phyloP scores from a whole-genome alignment of 2,888 invertebrate genomes.

The Chelonus formosanus region DNA sequence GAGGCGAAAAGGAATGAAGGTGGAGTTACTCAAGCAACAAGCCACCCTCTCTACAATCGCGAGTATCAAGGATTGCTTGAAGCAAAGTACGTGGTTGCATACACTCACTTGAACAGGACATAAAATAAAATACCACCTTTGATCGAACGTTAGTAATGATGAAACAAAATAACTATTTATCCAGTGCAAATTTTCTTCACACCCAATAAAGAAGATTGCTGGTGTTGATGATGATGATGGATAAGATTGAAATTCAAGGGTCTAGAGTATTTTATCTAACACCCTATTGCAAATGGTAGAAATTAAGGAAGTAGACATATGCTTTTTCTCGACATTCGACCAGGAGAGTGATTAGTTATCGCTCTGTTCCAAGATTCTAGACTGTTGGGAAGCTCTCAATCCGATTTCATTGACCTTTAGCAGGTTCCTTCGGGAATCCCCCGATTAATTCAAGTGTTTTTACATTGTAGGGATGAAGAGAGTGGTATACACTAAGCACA shows the following conservation, averaged over 20 bases:
- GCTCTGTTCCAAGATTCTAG: constrained; percentile 3
- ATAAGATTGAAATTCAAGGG: constrained; percentile 16
- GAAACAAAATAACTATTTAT: too few species aligned
- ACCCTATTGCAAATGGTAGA: constrained; percentile 29
- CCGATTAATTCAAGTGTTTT: constrained; percentile 65
- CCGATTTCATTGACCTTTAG: constrained; percentile 60
- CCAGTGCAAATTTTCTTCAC: constrained; percentile 3
- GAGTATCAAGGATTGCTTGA: constrained; percentile 13
- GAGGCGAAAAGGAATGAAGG: constrained; percentile 38
- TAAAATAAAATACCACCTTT: background rate
- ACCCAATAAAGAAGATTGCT: constrained; percentile 9
- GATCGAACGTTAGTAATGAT: too few species aligned
- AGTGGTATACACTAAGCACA: constrained; percentile 26
- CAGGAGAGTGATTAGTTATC: constrained; percentile 43
- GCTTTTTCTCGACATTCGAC: constrained; percentile 29
- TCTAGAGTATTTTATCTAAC: constrained; percentile 22
- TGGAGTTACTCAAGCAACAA: constrained; percentile 59
- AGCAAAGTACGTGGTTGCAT: constrained; percentile 30
- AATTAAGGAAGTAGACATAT: constrained; percentile 41
- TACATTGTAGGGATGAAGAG: constrained; percentile 45
- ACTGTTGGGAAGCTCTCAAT: background rate
- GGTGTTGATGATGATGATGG: constrained; percentile 1
- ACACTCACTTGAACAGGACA: constrained; percentile 31
- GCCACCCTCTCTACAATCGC: constrained; percentile 45
- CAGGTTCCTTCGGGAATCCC: constrained; percentile 60